Percentiles rank a stretch among this genome's conserved stretches.
Conservation (phyloP, 2,888 invertebrate species). For the Platycheirus albimanus region DNA sequence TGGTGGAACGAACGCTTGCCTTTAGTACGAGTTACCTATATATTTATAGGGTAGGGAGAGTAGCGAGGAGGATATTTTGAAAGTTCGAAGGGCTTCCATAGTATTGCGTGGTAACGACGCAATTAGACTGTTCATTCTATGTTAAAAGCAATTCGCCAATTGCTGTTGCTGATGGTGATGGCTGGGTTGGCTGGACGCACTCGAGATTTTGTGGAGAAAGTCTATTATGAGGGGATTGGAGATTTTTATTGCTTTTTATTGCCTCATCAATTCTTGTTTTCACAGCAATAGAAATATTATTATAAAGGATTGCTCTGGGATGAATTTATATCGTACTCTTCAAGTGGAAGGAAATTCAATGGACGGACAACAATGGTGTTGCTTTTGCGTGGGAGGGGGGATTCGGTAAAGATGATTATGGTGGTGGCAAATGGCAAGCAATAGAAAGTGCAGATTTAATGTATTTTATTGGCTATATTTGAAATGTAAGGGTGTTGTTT, state of each 20-base stretch:
- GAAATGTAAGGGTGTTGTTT: background rate
- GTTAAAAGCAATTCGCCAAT: slow-evolving; percentile 66
- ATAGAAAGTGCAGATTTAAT: slow-evolving; percentile 42
- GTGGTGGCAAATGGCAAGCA: too few species aligned
- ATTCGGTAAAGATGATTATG: too few species aligned
- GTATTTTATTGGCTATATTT: slow-evolving; percentile 60
- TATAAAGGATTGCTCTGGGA: slow-evolving; percentile 69
- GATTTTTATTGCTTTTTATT: slow-evolving; percentile 70
- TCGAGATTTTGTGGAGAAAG: slow-evolving; percentile 30
- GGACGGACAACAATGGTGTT: background rate
- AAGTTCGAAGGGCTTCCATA: slow-evolving; percentile 48
- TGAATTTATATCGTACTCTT: slow-evolving; percentile 59
- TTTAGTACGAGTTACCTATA: background rate
- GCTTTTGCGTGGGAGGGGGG: background rate
- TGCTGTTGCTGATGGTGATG: slow-evolving; percentile 35
- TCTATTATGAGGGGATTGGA: slow-evolving; percentile 39
- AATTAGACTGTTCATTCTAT: slow-evolving; percentile 66
- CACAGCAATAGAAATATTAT: slow-evolving; percentile 72
- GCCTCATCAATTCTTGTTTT: slow-evolving; percentile 73
- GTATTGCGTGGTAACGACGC: slow-evolving; percentile 73
- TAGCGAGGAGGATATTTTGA: slow-evolving; percentile 6
- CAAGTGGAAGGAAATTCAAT: slow-evolving; percentile 43
- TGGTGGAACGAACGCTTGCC: slow-evolving; percentile 22
- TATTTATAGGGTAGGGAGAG: background rate
- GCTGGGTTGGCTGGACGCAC: slow-evolving; percentile 36